These are phyloP conservation scores for Mythimna impura DNA, from an alignment of 2,888 invertebrate genomes.

Conservation along the genomic window DNA sequence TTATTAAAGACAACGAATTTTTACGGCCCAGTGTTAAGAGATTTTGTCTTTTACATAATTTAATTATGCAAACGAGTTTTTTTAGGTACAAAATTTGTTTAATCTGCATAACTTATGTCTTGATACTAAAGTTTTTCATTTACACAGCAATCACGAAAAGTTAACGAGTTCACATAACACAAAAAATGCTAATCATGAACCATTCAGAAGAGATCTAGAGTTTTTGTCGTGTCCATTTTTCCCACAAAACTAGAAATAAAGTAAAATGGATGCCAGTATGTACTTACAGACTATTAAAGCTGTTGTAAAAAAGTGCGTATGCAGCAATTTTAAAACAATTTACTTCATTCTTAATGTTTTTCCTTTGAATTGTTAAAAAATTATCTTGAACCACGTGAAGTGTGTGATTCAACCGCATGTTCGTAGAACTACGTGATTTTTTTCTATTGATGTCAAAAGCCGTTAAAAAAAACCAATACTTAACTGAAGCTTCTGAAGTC, in stretches of 20 bases:
- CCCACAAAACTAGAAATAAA: slow-evolving; percentile 37
- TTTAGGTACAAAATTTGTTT: neutral
- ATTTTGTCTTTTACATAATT: neutral
- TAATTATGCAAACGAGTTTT: neutral
- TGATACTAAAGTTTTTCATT: slow-evolving; percentile 3
- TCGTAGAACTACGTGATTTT: no score
- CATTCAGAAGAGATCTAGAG: slow-evolving; percentile 45
- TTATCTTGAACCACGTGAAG: slow-evolving; percentile 25
- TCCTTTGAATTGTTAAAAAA: slow-evolving; percentile 38
- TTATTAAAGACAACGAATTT: no score
- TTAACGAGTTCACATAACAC: slow-evolving; percentile 25
- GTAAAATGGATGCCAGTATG: slow-evolving; percentile 29
- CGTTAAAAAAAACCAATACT: no score
- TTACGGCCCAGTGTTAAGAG: neutral
- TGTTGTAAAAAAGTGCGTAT: slow-evolving; percentile 43
- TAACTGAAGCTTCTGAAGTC: no score
- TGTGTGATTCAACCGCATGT: no score
- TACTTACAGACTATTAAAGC: slow-evolving; percentile 40
- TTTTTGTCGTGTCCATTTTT: slow-evolving; percentile 53
- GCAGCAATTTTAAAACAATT: slow-evolving; percentile 58
- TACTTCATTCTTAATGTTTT: slow-evolving; percentile 37
- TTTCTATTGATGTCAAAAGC: no score
- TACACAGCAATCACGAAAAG: slow-evolving; percentile 28
- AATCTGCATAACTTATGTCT: neutral
- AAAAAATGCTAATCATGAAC: slow-evolving; percentile 37